phyloP scores from a whole-genome alignment of 2,113 vertebrate species.

The Tympanuchus pallidicinctus region DNA sequence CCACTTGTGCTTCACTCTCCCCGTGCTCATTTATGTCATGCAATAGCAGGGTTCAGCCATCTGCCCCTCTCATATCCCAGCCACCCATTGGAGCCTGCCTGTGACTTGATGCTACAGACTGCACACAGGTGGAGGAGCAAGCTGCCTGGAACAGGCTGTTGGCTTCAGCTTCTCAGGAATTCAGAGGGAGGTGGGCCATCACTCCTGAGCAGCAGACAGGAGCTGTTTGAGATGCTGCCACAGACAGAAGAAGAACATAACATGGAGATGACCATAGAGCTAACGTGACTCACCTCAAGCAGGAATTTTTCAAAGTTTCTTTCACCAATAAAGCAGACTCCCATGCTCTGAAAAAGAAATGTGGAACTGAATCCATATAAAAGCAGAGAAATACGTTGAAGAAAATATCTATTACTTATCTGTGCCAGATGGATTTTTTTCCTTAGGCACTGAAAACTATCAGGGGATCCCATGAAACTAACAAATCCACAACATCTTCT shows the following conservation, averaged over 20 bases:
- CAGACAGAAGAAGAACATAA: background rate
- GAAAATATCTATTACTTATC: background rate
- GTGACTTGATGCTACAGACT: background rate
- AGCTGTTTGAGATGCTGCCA: background rate
- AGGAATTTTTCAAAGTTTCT: conserved; percentile 94
- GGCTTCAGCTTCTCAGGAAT: background rate
- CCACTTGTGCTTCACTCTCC: background rate
- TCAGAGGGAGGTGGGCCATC: background rate
- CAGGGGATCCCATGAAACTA: background rate
- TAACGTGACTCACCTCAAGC: conserved; percentile 83
- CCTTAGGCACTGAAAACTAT: background rate
- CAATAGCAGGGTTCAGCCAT: background rate
- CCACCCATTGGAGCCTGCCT: background rate
- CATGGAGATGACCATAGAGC: background rate
- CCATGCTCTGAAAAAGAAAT: conserved; percentile 90
- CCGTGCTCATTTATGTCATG: background rate
- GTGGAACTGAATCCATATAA: background rate
- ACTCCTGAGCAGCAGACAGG: background rate
- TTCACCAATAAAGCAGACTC: conserved; percentile 95
- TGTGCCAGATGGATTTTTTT: background rate
- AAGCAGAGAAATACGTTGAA: background rate
- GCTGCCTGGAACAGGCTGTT: background rate
- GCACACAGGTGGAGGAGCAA: background rate
- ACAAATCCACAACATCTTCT: background rate
- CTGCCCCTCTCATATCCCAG: background rate